Conservation (phyloP, 2,888 invertebrate genomes). For the Apotomis capreana region DNA sequence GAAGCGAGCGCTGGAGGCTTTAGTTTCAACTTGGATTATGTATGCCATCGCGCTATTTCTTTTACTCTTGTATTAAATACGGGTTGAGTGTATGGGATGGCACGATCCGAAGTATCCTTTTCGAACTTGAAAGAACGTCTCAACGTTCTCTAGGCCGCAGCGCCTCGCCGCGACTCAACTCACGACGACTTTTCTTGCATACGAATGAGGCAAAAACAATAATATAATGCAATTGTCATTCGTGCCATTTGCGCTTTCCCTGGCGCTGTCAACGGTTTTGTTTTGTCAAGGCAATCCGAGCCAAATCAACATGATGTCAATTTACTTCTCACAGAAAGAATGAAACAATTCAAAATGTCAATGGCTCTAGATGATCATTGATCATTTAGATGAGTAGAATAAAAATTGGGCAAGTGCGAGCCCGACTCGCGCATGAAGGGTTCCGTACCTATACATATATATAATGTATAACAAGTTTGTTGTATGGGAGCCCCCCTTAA, state of each 20-base stretch:
- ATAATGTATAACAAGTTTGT: no score
- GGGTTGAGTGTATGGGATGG: neutral
- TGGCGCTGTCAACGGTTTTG: constrained; percentile 38
- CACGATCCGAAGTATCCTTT: neutral
- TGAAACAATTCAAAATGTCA: neutral
- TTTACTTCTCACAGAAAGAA: neutral
- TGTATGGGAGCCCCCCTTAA: no score
- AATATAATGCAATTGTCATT: constrained; percentile 53
- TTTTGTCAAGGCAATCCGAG: constrained; percentile 1
- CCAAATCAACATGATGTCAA: neutral
- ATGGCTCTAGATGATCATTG: no score
- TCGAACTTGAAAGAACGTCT: neutral
- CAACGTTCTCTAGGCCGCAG: neutral
- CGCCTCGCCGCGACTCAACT: constrained; percentile 45
- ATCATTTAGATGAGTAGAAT: no score
- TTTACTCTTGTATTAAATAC: neutral
- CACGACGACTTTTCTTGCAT: constrained; percentile 56
- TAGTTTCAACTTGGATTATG: no score
- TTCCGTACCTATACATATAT: no score
- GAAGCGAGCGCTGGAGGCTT: no score
- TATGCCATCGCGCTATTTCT: neutral
- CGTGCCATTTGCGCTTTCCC: constrained; percentile 51
- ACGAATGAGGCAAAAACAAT: constrained; percentile 63
- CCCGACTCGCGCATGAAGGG: no score
- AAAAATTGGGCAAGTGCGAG: no score